Evolutionary conservation across 2,888 invertebrate genomes (phyloP).

Genomic region (Cordilura impudica): DNA sequence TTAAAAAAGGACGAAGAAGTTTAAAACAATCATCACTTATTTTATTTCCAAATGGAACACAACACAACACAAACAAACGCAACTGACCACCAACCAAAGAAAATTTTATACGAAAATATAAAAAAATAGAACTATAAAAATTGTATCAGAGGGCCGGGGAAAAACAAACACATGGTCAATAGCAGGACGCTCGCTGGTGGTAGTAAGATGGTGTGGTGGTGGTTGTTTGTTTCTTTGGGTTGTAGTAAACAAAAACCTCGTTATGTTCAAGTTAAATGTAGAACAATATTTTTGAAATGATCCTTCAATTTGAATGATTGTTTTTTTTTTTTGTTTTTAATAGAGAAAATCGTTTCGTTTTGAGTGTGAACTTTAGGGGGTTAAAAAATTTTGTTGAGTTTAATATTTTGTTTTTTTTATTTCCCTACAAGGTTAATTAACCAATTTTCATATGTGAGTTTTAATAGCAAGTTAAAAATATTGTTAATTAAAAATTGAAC

Average conservation of each 20-base stretch:
- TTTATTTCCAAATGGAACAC: background rate
- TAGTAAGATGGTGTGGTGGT: background rate
- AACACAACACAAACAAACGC: background rate
- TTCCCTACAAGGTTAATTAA: background rate
- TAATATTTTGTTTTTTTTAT: background rate
- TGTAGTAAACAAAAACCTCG: background rate
- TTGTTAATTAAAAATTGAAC: background rate
- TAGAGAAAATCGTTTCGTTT: background rate
- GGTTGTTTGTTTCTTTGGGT: background rate
- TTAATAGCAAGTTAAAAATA: background rate
- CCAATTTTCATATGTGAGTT: background rate
- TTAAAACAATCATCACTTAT: background rate
- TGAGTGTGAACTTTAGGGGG: background rate
- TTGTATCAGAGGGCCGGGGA: background rate
- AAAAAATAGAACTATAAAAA: background rate
- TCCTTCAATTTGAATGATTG: background rate
- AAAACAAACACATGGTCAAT: background rate
- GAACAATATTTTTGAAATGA: background rate
- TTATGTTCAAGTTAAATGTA: background rate
- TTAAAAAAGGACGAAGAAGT: background rate
- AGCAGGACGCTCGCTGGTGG: too few species aligned
- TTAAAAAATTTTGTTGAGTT: background rate
- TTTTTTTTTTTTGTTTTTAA: background rate
- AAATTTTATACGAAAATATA: background rate
- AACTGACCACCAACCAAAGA: background rate